Conservation (phyloP, 2,888 invertebrate species). For the Cataglyphis albicans region DNA sequence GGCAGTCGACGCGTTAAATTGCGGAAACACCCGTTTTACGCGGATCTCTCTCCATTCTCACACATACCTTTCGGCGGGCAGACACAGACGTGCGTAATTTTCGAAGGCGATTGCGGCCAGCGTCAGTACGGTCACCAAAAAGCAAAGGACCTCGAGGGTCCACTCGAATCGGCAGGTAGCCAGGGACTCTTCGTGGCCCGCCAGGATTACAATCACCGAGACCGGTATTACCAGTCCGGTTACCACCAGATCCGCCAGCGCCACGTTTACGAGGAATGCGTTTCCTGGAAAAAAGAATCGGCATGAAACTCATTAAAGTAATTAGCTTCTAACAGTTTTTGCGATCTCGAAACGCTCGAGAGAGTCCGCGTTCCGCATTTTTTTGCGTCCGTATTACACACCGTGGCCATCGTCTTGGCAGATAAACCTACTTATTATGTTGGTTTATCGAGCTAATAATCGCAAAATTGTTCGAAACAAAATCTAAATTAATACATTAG, state of each 20-base stretch:
- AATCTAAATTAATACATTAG: conserved; percentile 25
- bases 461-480: conserved; percentile 16
- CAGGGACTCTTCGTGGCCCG: conserved; percentile 88
- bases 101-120: conserved; percentile 90
- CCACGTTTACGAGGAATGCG: conserved; percentile 90
- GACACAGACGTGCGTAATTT: conserved; percentile 89
- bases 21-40: conserved; percentile 48
- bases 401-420: background rate
- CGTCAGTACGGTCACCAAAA: conserved; percentile 89
- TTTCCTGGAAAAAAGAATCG: conserved; percentile 87
- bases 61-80: conserved; percentile 86
- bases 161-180: conserved; percentile 90
- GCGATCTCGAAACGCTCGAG: conserved; percentile 54
- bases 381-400: conserved; percentile 23
- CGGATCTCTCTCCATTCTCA: conserved; percentile 23
- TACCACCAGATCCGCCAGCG: conserved; percentile 91
- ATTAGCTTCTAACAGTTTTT: conserved; percentile 34
- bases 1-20: conserved; percentile 45
- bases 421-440: background rate
- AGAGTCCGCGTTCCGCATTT: conserved; percentile 25
- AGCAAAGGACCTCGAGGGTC: conserved; percentile 89
- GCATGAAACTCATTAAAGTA: conserved; percentile 49
- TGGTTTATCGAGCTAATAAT: background rate
- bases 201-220: conserved; percentile 90
- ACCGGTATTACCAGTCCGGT: conserved; percentile 90